Conservation (phyloP, 2,113 vertebrate genomes). For the Thalassarche chlororhynchos region DNA sequence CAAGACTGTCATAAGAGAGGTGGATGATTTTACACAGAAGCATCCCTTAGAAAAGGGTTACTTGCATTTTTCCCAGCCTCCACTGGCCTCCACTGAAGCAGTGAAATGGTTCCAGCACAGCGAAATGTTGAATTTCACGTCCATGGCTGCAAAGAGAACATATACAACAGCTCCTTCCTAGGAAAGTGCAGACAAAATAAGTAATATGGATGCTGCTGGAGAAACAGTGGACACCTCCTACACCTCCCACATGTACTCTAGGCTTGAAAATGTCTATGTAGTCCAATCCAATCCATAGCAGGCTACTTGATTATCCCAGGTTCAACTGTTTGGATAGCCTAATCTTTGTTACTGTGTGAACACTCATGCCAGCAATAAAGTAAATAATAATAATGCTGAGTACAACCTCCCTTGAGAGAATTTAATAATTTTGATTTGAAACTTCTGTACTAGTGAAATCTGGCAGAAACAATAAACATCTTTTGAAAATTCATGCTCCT, state of each 20-base stretch:
- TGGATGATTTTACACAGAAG: background rate
- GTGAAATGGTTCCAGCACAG: background rate
- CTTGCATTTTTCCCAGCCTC: background rate
- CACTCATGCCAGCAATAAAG: background rate
- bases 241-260: background rate
- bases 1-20: background rate
- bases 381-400: background rate
- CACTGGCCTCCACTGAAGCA: background rate
- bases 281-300: background rate
- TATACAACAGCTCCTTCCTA: background rate
- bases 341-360: background rate
- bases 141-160: background rate
- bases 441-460: background rate
- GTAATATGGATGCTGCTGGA: background rate
- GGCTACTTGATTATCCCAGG: background rate
- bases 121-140: background rate
- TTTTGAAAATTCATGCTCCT: background rate
- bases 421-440: background rate
- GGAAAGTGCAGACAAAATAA: background rate
- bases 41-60: background rate
- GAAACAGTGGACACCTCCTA: background rate
- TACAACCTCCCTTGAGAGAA: background rate
- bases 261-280: background rate
- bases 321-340: background rate
- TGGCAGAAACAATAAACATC: background rate